Base-by-base conservation (phyloP, 2,797 vertebrate genomes). In the Rhodeus uyekii region DNA sequence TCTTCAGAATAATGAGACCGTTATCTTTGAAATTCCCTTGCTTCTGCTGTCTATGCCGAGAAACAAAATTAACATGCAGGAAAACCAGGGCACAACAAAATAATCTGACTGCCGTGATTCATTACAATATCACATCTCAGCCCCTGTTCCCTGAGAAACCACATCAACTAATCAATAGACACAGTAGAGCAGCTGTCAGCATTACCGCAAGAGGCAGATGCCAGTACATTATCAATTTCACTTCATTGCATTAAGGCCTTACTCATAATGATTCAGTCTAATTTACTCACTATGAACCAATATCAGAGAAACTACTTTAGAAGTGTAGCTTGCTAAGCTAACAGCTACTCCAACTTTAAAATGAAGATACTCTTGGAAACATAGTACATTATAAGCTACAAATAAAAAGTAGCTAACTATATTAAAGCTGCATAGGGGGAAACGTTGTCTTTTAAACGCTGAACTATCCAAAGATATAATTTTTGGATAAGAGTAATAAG, bases 11-110 rank as follows among this genome's bases (percentile, higher is more conserved):
- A 86, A 89, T 87, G 76, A 86, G 82, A 81, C 65, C 53, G 86
- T 89, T 92, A 92, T 93, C 92, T 92, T 89, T 90, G 87, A 93
- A 90, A 90, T 91, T 90, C 89, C 88, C 84, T 86, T 87, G 88
- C 89, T 85, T 87, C 81, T 16, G 27, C 61, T 89, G 90, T 72
- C 27, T 38, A 4, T 84, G 76, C 85, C 86, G 85, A 83, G 86
- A 87, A 89, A 85, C 58, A 38, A 87, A 87, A 92, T 93, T 91
- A 92, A 92, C 90, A 93, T 89, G 88, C 90, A 90, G 86, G 79
- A 82, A 93, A 93, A 92, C 84, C 89, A 90, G 92, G 91, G 92
- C 90, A 91, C 81, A 87, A 83, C 87, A 90, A 89, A 90, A 89
- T 84, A 80, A 87, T 89, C 86, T 86, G 86, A 58, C 71, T 81